These are phyloP conservation scores for Eriosoma lanigerum DNA, from an alignment of 1,140 invertebrate species.

Conservation along the genomic window DNA sequence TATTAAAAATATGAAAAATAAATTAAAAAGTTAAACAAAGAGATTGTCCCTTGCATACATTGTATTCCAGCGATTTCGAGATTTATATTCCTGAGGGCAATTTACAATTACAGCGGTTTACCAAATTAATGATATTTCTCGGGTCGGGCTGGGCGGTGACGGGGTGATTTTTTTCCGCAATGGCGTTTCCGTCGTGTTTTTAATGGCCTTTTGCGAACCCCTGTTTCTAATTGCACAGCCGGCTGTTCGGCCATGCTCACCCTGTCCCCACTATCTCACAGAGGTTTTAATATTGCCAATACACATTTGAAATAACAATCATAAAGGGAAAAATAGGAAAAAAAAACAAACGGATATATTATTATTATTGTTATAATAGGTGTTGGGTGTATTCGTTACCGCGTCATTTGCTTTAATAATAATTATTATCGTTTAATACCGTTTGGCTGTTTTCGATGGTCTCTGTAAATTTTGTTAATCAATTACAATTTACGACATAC, in stretches of 20 bases:
- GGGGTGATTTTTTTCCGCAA: conserved; percentile 25
- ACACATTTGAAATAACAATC: conserved; percentile 47
- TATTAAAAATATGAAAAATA: conserved; percentile 21
- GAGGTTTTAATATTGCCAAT: conserved; percentile 42
- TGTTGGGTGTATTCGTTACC: conserved; percentile 4
- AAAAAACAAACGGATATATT: neutral
- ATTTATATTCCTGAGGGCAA: conserved; percentile 39
- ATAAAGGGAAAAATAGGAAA: neutral
- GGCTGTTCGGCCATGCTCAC: conserved; percentile 14
- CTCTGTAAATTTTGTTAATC: conserved; percentile 10
- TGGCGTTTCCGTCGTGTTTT: conserved; percentile 35
- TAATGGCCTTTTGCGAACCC: conserved; percentile 37
- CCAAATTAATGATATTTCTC: conserved; percentile 48
- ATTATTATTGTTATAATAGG: neutral
- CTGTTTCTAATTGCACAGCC: conserved; percentile 41
- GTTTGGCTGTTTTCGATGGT: conserved; percentile 30
- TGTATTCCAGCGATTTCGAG: conserved; percentile 17
- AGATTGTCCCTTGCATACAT: conserved; percentile 21
- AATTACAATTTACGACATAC: neutral
- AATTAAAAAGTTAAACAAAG: conserved; percentile 41
- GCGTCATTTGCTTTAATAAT: conserved; percentile 35
- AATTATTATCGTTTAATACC: conserved; percentile 16
- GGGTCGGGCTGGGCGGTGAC: neutral
- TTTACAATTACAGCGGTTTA: conserved; percentile 45
- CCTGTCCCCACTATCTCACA: neutral